A percentile compares a stretch with the other conserved stretches of the same genome.
Evolutionary conservation across 2,797 vertebrate species (phyloP).

Genomic region (Morelia viridis): DNA sequence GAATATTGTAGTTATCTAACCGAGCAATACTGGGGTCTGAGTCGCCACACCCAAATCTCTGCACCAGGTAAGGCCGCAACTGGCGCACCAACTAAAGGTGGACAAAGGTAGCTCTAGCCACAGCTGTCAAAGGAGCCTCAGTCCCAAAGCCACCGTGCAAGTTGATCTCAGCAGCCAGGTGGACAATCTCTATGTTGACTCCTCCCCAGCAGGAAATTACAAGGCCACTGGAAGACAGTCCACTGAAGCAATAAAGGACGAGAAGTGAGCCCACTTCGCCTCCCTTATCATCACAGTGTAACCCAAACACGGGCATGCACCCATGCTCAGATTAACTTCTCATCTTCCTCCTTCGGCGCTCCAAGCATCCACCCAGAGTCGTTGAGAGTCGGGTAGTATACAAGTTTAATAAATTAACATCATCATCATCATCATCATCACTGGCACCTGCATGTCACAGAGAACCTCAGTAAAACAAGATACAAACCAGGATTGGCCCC

Average conservation of each 20-base stretch:
- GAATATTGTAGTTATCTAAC: too few relatives aligned
- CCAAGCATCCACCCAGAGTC: background rate
- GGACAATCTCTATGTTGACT: background rate
- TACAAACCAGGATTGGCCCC: too few relatives aligned
- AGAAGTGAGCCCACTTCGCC: background rate
- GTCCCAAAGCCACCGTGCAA: too few relatives aligned
- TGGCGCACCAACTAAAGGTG: too few relatives aligned
- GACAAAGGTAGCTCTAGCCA: too few relatives aligned
- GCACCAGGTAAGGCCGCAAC: too few relatives aligned
- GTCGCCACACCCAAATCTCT: too few relatives aligned
- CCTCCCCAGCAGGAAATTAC: background rate
- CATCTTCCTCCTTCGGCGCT: background rate
- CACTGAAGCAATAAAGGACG: background rate
- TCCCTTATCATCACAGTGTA: background rate
- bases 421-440: background rate
- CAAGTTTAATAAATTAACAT: background rate
- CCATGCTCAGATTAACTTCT: background rate
- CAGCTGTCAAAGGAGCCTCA: too few relatives aligned
- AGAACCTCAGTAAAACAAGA: background rate
- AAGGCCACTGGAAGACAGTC: background rate
- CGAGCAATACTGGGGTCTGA: too few relatives aligned
- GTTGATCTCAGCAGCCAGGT: background rate
- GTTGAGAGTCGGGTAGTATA: too few relatives aligned
- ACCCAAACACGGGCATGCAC: background rate
- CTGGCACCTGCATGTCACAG: background rate